Percentiles rank a stretch among this genome's conserved stretches.
phyloP scores from a whole-genome alignment of 2,888 invertebrate genomes.

The Mayetiola destructor region DNA sequence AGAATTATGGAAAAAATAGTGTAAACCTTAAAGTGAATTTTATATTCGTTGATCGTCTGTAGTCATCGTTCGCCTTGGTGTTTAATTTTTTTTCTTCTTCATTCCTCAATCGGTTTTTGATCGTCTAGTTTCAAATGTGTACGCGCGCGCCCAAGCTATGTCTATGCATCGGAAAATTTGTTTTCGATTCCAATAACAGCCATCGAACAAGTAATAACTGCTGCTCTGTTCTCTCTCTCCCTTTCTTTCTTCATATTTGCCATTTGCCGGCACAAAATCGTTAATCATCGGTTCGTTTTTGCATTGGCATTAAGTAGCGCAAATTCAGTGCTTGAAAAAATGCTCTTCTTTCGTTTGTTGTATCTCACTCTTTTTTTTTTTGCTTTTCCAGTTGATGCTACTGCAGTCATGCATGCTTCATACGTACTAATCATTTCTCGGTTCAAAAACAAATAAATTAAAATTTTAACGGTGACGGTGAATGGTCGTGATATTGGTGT shows the following conservation, averaged over 20 bases:
- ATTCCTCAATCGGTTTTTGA: not conserved
- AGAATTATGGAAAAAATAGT: too few species aligned
- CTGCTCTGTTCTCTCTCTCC: too few species aligned
- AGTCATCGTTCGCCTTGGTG: not conserved
- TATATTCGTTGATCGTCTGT: too few species aligned
- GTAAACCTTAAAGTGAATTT: too few species aligned
- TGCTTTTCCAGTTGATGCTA: too few species aligned
- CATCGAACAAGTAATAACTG: not conserved
- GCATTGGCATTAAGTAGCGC: not conserved
- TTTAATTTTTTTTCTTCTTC: not conserved
- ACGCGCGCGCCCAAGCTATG: too few species aligned
- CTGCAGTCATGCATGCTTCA: too few species aligned
- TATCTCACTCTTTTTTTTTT: not conserved
- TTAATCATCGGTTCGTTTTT: constrained; percentile 10
- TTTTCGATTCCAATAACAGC: not conserved
- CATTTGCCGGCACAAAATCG: constrained; percentile 6
- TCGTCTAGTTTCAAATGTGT: not conserved
- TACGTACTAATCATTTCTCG: not conserved
- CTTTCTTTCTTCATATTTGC: not conserved
- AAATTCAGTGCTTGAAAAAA: too few species aligned
- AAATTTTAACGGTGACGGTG: not conserved
- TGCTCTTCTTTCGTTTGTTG: not conserved
- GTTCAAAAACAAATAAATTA: constrained; percentile 8
- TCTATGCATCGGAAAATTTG: constrained; percentile 7
- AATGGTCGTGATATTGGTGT: too few species aligned